A percentile compares a stretch with the other conserved stretches of the same genome.
Conservation (phyloP, 1,140 invertebrate genomes). For the Gonatopus flavifemur region DNA sequence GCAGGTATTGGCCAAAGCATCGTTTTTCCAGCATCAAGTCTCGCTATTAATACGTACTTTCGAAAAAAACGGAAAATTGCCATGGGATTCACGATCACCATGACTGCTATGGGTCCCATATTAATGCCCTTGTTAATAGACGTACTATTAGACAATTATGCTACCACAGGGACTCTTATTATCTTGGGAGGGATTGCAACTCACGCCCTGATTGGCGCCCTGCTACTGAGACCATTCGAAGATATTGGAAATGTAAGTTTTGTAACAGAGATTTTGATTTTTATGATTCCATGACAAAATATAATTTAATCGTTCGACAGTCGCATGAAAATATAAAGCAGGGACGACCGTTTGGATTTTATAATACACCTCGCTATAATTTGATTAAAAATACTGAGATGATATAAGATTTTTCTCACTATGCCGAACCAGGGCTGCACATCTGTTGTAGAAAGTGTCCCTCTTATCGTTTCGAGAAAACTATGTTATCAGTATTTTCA, state of each 20-base stretch:
- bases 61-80: constrained; percentile 66
- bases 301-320: too few species aligned
- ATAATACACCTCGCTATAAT: too few species aligned
- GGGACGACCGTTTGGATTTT: too few species aligned
- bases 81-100: constrained; percentile 69
- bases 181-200: constrained; percentile 65
- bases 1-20: constrained; percentile 27
- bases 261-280: too few species aligned
- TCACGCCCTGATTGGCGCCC: constrained; percentile 65
- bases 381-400: too few species aligned
- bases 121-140: constrained; percentile 69
- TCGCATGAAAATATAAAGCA: too few species aligned
- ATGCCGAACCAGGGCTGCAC: too few species aligned
- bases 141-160: constrained; percentile 18
- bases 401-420: too few species aligned
- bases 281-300: too few species aligned
- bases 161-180: constrained; percentile 62
- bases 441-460: too few species aligned
- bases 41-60: constrained; percentile 75
- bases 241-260: constrained; percentile 22
- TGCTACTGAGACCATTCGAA: constrained; percentile 65
- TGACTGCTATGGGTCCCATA: constrained; percentile 74
- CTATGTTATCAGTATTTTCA: too few species aligned
- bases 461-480: too few species aligned
- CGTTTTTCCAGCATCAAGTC: constrained; percentile 28